Base-by-base conservation (phyloP, 2,113 vertebrate species). In the Eolophus roseicapilla region DNA sequence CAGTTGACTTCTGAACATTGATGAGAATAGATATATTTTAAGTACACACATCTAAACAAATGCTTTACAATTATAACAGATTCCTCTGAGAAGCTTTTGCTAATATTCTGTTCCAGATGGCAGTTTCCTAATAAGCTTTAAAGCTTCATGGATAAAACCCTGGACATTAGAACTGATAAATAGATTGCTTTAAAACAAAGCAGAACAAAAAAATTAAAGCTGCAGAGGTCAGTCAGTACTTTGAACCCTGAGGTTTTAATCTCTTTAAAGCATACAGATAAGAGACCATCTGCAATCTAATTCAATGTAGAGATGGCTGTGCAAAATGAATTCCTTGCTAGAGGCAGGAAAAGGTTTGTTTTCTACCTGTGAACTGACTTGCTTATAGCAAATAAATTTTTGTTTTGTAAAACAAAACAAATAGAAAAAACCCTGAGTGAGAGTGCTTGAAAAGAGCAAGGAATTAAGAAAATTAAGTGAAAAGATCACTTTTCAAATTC, bases 31-130 rank as follows among this genome's bases (percentile, higher is more conserved):
- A 78, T 47, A 74, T 23, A n/a, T 35, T 76, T 85, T 71, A 74
- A 91, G 24, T 43, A 73, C 15, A 86, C 14, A 46, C n/a, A 79
- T 87, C 1, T 29, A 75, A 95, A 86, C 25, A 91, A 81, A 86
- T 28, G 60, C 3, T 4, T 65, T 94, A 65, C 75, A 88, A 88
- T 86, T 78, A 75, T 59, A 86, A 76, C 55, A 63, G 64, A 88
- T 83, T 79, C 64, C 15, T 91, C 41, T 82, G 82, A 96, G 91
- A 93, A 96, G 83, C 39, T 83, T 95, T 92, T 77, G 33, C 27
- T 86, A 83, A 92, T 89, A 87, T 90, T n/a, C 29, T 62, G 59
- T 84, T 94, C 91, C 95, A 96, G 92, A 94, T 94, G 87, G 88
- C 20, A 91, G 25, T 4, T 23, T 96, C 63, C 59, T 95, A 93